These are phyloP conservation scores for Andrena bucephala DNA, from an alignment of 2,888 invertebrate genomes.

Conservation along the genomic window DNA sequence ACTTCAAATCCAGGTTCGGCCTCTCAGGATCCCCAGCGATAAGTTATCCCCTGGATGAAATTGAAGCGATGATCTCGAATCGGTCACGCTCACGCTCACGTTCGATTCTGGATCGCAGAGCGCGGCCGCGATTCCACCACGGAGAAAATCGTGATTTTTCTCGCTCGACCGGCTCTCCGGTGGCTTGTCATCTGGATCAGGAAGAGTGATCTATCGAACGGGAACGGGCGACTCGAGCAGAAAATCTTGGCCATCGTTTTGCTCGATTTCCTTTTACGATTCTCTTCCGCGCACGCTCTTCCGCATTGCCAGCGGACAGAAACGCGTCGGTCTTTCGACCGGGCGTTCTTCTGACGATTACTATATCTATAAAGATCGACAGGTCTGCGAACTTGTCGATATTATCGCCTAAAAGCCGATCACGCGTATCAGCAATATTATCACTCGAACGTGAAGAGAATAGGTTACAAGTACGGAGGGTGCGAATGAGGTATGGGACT, in stretches of 20 bases:
- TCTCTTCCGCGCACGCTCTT: slow-evolving; percentile 34
- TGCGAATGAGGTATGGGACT: no score
- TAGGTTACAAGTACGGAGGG: no score
- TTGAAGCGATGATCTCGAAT: not conserved
- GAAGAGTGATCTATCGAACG: slow-evolving; percentile 65
- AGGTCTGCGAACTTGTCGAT: not conserved
- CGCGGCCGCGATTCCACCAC: slow-evolving; percentile 14
- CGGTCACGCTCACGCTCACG: slow-evolving; percentile 17
- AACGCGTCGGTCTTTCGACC: slow-evolving; percentile 25
- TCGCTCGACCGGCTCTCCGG: slow-evolving; percentile 35
- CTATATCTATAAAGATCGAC: not conserved
- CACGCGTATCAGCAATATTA: not conserved
- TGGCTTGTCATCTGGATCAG: slow-evolving; percentile 50
- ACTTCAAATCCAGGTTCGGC: not conserved
- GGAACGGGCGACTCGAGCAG: slow-evolving; percentile 41
- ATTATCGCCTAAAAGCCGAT: not conserved
- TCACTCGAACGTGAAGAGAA: not conserved
- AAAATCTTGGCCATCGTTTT: slow-evolving; percentile 54
- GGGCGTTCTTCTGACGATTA: not conserved
- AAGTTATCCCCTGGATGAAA: slow-evolving; percentile 4
- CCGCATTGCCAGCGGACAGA: slow-evolving; percentile 48
- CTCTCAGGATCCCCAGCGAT: not conserved
- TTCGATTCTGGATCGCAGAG: slow-evolving; percentile 24
- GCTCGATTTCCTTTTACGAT: slow-evolving; percentile 48
- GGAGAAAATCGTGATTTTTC: slow-evolving; percentile 49